Conservation (phyloP, 53 echinoderm and acorn worm genomes). For the Apostichopus leukothele region DNA sequence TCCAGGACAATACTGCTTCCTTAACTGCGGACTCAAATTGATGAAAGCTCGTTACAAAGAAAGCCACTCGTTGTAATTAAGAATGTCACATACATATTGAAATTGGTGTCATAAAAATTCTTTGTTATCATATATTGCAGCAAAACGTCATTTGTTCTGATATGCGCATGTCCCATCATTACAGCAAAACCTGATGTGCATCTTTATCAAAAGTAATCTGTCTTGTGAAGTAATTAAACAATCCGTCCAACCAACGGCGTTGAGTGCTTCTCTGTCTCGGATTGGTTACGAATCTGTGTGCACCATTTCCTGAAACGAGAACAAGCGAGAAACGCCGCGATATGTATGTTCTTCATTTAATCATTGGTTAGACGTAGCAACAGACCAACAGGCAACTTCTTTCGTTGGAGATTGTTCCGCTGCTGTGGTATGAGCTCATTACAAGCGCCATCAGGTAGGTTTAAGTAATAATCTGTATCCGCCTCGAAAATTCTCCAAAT, state of each 20-base stretch:
- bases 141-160: too few relatives aligned
- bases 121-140: too few relatives aligned
- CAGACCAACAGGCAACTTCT: background rate
- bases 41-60: too few relatives aligned
- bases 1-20: too few relatives aligned
- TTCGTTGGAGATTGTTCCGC: background rate
- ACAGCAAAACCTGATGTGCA: background rate
- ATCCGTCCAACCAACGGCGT: constrained; percentile 31
- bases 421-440: background rate
- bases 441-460: background rate
- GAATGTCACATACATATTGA: background rate
- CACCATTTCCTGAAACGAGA: background rate
- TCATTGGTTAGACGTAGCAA: background rate
- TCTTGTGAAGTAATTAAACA: constrained; percentile 43
- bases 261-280: constrained; percentile 21
- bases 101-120: background rate
- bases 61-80: too few relatives aligned
- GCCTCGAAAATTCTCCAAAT: too few relatives aligned
- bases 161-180: background rate
- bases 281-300: constrained; percentile 7
- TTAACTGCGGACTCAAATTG: too few relatives aligned
- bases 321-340: background rate
- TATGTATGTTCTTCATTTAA: background rate
- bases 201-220: constrained; percentile 14
- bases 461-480: background rate